These are phyloP conservation scores for Trogon surrucura DNA, from an alignment of 2,113 vertebrate genomes.

Conservation along the genomic window DNA sequence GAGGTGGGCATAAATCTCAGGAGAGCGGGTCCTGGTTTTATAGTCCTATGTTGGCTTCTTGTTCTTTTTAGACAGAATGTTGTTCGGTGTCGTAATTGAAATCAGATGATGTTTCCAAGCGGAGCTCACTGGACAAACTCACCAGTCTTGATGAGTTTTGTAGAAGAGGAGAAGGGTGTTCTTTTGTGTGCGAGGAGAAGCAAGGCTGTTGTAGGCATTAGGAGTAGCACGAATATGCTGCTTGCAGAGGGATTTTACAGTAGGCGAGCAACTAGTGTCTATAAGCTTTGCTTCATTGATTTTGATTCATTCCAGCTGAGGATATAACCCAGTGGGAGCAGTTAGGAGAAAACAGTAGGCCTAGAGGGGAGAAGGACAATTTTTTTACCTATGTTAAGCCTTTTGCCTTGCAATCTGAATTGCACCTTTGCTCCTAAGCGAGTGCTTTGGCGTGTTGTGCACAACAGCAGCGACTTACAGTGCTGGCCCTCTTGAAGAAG, in stretches of 20 bases:
- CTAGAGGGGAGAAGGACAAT: not conserved
- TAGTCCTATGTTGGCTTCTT: not conserved
- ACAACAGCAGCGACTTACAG: not conserved
- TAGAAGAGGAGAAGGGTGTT: not conserved
- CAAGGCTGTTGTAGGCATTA: not conserved
- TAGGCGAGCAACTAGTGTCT: conserved; percentile 5
- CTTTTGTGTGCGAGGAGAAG: not conserved
- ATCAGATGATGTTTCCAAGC: conserved; percentile 3
- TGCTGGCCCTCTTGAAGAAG: not conserved
- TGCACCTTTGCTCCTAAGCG: not conserved
- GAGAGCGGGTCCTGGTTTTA: not conserved
- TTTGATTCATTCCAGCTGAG: conserved; percentile 45
- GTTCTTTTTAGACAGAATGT: not conserved
- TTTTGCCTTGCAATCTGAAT: not conserved
- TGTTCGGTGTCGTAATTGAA: not conserved
- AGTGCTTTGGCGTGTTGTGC: not conserved
- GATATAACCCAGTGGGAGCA: conserved; percentile 30
- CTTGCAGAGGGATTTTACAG: not conserved
- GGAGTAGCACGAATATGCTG: not conserved
- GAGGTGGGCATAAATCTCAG: not conserved
- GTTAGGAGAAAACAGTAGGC: conserved; percentile 29
- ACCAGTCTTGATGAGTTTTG: not conserved
- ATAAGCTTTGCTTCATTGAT: conserved; percentile 43
- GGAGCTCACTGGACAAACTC: not conserved
- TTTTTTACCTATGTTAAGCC: not conserved